Evolutionary conservation across 1,140 invertebrate genomes (phyloP), one percentile per base, ranked within the genome.

Genomic region (Cotesia vestalis): DNA sequence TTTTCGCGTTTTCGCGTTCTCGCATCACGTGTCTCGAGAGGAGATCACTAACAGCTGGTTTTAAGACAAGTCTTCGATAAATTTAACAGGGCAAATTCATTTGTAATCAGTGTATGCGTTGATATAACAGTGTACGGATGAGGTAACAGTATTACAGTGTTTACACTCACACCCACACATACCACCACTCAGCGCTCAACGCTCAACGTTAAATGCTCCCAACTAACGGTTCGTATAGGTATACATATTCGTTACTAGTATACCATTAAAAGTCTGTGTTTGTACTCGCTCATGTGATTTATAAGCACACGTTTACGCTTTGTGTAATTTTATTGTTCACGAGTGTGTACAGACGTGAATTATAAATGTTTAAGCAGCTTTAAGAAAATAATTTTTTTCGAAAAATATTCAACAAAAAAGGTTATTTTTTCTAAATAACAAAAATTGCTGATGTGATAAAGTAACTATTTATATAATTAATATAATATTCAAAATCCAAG

Each of bases 321-420:
- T 76, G 77, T 77, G 77, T 80, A 81, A 83, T 83, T 82, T 81
- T 80, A 84, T 82, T 83, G 80, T 81, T 71, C 73, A 80, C 79
- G 76, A 72, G 79, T 73, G 75, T 78, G 74, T 78, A 82, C 80
- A 84, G 79, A 80, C 79, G 78, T 55, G 51, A 55, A 27, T 27
- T 27, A 27, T 27, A 27, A 27, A 53, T 69, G 8, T 35, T 62
- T 35, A 27, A 60, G 11, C 5, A 46, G 38, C 46, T 59, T 11
- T 46, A 46, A 46, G 40, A 46, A 46, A 46, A 46, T 62, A 9
- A 4, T 60, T 36, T 60, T 63, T 55, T 27, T 34, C 40, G 38
- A 40, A 27, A 27, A 27, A 27, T 27, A 27, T 27, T 27, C 3
- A 27, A 27, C 27, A 27, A 27, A 27, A 27, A 27, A 27, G 27